Conservation (phyloP, 1,140 invertebrate species). For the Cephus cinctus region DNA sequence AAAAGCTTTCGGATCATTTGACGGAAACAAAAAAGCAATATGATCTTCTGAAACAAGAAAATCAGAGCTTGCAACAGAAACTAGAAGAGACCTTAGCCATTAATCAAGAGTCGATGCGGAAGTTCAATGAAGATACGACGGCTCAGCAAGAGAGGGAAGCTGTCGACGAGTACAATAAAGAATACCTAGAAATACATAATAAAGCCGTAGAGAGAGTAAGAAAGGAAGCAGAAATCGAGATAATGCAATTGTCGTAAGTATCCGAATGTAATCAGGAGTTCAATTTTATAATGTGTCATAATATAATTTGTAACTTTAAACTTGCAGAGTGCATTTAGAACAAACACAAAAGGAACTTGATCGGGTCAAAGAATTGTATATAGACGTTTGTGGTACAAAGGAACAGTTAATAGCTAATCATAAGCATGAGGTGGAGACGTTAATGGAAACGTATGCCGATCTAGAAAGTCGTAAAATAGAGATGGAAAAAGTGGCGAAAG, state of each 20-base stretch:
- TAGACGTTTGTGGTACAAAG: conserved; percentile 49
- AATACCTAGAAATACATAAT: conserved; percentile 47
- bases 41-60: conserved; percentile 36
- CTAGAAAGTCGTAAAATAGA: conserved; percentile 30
- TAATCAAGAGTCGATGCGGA: conserved; percentile 38
- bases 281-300: conserved; percentile 6
- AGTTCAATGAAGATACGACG: conserved; percentile 36
- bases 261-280: background rate
- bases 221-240: conserved; percentile 42
- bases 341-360: conserved; percentile 49
- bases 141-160: conserved; percentile 36
- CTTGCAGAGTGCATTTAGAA: conserved; percentile 46
- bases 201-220: conserved; percentile 44
- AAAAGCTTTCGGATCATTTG: conserved; percentile 42
- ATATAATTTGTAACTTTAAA: conserved; percentile 11
- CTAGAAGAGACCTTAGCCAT: conserved; percentile 37
- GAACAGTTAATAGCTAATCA: conserved; percentile 42
- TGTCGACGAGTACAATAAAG: conserved; percentile 42
- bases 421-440: conserved; percentile 38
- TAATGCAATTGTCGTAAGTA: conserved; percentile 47
- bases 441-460: conserved; percentile 37
- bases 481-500: conserved; percentile 33
- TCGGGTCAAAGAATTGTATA: conserved; percentile 49
- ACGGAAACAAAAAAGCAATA: conserved; percentile 40
- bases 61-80: conserved; percentile 35